phyloP scores from a whole-genome alignment of 2,888 invertebrate genomes.

The Thalpophila matura region DNA sequence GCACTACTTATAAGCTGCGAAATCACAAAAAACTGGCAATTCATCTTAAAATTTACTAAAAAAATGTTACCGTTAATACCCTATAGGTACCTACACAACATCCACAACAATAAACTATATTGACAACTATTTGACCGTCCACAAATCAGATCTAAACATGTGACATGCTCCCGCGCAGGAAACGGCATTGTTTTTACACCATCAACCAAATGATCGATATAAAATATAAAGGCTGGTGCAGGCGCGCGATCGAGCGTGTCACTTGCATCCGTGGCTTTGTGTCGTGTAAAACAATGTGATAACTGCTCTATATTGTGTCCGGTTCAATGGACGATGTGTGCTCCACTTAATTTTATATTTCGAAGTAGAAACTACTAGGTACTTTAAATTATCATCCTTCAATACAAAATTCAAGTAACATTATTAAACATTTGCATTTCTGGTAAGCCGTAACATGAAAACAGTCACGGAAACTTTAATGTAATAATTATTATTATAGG shows the following conservation, averaged over 20 bases:
- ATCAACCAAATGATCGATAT: slow-evolving; percentile 73
- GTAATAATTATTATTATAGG: neutral
- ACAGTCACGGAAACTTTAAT: neutral
- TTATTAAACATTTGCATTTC: neutral
- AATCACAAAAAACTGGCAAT: no score
- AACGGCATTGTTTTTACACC: slow-evolving; percentile 78
- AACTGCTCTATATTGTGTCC: slow-evolving; percentile 63
- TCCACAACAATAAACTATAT: slow-evolving; percentile 19
- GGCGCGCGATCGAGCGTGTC: slow-evolving; percentile 80
- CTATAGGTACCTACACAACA: neutral
- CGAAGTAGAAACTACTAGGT: neutral
- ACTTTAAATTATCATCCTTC: neutral
- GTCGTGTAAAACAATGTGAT: slow-evolving; percentile 78
- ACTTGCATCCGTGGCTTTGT: slow-evolving; percentile 80
- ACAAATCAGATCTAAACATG: slow-evolving; percentile 41
- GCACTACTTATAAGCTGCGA: no score
- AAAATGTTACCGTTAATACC: no score
- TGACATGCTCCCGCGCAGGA: slow-evolving; percentile 69
- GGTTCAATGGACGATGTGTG: slow-evolving; percentile 64
- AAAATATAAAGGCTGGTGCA: slow-evolving; percentile 69
- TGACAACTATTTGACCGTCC: slow-evolving; percentile 37
- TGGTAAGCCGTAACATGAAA: neutral
- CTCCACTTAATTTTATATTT: slow-evolving; percentile 12
- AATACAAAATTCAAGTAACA: no score
- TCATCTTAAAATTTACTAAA: no score